These are phyloP conservation scores for Rhagologus leucostigma DNA, from an alignment of 2,113 vertebrate genomes.

Conservation along the genomic window DNA sequence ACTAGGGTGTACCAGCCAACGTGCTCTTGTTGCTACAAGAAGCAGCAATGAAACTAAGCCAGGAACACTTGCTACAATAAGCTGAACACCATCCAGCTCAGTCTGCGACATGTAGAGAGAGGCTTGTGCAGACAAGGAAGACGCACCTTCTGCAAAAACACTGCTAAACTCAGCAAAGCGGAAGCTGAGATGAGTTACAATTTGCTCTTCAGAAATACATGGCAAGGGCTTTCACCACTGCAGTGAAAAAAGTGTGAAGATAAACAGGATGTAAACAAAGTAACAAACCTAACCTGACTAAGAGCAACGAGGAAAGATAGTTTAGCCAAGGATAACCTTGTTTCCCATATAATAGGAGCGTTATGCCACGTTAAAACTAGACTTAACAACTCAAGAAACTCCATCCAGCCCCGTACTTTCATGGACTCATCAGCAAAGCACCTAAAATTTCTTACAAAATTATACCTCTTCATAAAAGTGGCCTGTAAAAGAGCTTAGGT, in stretches of 20 bases:
- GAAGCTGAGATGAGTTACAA: not conserved
- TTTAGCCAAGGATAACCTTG: not conserved
- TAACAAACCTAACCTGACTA: not conserved
- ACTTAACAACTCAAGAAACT: not conserved
- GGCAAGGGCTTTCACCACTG: too few species aligned
- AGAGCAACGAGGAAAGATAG: not conserved
- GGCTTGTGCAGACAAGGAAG: not conserved
- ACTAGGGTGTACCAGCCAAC: fast-evolving
- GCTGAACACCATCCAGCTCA: not conserved
- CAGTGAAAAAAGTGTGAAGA: not conserved
- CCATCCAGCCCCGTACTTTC: not conserved
- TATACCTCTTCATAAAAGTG: not conserved
- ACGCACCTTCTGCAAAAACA: not conserved
- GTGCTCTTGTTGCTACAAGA: not conserved
- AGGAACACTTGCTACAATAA: not conserved
- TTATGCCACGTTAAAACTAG: not conserved
- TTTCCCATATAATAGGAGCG: not conserved
- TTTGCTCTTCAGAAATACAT: not conserved
- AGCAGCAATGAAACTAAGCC: not conserved
- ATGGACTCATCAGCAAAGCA: not conserved
- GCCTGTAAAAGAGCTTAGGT: not conserved
- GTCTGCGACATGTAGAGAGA: not conserved
- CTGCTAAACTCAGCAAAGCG: not conserved
- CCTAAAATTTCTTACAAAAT: not conserved
- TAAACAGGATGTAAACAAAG: not conserved